Evolutionary conservation across 1,140 invertebrate species (phyloP), one percentile per base, ranked within the genome.

Genomic region (Plodia interpunctella): DNA sequence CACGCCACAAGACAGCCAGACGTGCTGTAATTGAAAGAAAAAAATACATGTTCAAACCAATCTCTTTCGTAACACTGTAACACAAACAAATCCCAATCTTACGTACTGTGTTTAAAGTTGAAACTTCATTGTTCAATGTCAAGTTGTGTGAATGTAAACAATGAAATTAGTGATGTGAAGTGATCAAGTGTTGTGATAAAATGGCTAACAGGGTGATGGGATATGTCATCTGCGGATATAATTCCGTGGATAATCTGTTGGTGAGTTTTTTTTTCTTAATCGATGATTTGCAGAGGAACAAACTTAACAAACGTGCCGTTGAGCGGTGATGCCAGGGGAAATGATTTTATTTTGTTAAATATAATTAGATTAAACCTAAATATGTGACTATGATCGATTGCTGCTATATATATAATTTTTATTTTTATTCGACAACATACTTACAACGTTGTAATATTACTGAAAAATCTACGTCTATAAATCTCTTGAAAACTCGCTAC

Each of bases 171-270:
- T 30, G 20, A 49, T 25, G 28, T 15, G 18, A 18, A 49, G 65
- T 70, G 65, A 55, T 65, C 20, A 15, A 15, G 38, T 44, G 38
- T 61, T 62, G 66, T 75, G 67, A 57, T 63, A 56, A 55, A 17
- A 88, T 88, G 86, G 81, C 86, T 55, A 87, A 86, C 59, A 66
- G 73, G 57, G 74, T 88, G 67, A 88, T 88, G 83, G 86, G 86
- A 55, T 88, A 88, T 60, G 79, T 88, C 49, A 88, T 88, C 60
- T 88, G 86, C 73, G 86, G 86, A n/a, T 88, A 88, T 59, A 87
- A 80, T 59, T 88, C 86, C 49, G 83, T 88, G 11, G 86, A 88
- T 66, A 87, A 88, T 78, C 66, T 88, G 21, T 65, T 85, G 83
- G 83, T 87, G 60, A 86, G 83, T 82, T 53, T 35, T 9, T 25